A percentile compares a stretch with the other conserved stretches of the same genome.
Conservation (phyloP, 2,888 invertebrate species). For the Erebia epiphron region DNA sequence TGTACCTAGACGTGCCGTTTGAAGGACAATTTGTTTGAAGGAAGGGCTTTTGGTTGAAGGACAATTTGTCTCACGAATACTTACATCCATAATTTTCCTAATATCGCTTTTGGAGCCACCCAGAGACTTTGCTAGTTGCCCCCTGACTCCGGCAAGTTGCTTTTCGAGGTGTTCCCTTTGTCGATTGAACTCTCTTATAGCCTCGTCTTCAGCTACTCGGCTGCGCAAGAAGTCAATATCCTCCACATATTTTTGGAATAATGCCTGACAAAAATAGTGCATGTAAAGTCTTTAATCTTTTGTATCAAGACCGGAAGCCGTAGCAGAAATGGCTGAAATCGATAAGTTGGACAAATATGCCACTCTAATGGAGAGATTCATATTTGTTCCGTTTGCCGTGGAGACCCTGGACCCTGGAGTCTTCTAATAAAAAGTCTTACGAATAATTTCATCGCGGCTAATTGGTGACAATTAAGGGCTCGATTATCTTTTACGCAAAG, state of each 20-base stretch:
- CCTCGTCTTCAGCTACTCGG: slow-evolving; percentile 87
- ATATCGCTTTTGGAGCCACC: slow-evolving; percentile 81
- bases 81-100: slow-evolving; percentile 85
- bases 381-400: too few species aligned
- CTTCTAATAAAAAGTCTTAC: too few species aligned
- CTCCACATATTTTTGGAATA: slow-evolving; percentile 88
- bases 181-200: slow-evolving; percentile 88
- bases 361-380: too few species aligned
- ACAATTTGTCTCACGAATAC: slow-evolving; percentile 37
- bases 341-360: too few species aligned
- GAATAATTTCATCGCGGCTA: too few species aligned
- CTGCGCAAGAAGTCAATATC: slow-evolving; percentile 86
- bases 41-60: not conserved
- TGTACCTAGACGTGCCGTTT: too few species aligned
- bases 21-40: not conserved
- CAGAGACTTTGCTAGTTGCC: slow-evolving; percentile 62
- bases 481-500: too few species aligned
- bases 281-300: not conserved
- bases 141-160: slow-evolving; percentile 67
- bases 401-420: too few species aligned
- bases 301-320: not conserved
- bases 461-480: too few species aligned
- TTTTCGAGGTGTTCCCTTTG: slow-evolving; percentile 92
- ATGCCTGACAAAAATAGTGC: slow-evolving; percentile 62
- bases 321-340: too few species aligned